Evolutionary conservation across 2,113 vertebrate genomes (phyloP), one percentile per base, ranked within the genome.

Genomic region (Rana temporaria): DNA sequence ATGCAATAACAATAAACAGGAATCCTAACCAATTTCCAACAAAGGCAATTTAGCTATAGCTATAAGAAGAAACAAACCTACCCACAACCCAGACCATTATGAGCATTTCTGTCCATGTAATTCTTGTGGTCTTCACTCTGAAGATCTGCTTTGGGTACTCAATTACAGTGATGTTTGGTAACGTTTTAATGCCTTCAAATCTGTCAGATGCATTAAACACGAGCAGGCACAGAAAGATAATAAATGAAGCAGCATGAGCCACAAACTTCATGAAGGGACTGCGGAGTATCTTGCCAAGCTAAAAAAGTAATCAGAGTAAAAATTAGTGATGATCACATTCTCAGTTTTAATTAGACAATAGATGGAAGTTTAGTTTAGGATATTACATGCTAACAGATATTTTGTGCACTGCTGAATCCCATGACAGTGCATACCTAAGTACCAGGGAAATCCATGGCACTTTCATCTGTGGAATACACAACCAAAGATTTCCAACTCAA

Each of bases 221-320:
- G 63, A 97, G 93, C 85, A 97, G 91, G 86, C 95, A 93, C 88
- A 97, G 90, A 89, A 97, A 97, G 91, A 96, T 95, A 90, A 96
- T 96, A 91, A 97, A 97, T 73, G 96, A 97, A 16, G 95, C 95
- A 2, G 96, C 95, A 2, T 97, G 96, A 3, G 95, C 95, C 85
- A 97, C 96, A 75, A 97, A 97, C 88, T 97, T 97, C 96, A 97
- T 96, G 85, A 97, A 97, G 4, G 96, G 96, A 85, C 95, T 96
- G 78, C 95, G 93, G 60, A 96, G 93, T 75, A 94, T 81, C 88
- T 92, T 95, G 84, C 96, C 96, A 85, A 97, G 90, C 96, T 96
- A 88, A 24, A 74, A 87, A 84, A 88, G 56, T 38, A 84, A 14
- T 60, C 0, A 26, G 0, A 85, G 9, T 48, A 48, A 1, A 9